Percentiles rank a stretch among this genome's conserved stretches.
Evolutionary conservation across 2,888 invertebrate genomes (phyloP).

Genomic region (Hypercompe scribonia): DNA sequence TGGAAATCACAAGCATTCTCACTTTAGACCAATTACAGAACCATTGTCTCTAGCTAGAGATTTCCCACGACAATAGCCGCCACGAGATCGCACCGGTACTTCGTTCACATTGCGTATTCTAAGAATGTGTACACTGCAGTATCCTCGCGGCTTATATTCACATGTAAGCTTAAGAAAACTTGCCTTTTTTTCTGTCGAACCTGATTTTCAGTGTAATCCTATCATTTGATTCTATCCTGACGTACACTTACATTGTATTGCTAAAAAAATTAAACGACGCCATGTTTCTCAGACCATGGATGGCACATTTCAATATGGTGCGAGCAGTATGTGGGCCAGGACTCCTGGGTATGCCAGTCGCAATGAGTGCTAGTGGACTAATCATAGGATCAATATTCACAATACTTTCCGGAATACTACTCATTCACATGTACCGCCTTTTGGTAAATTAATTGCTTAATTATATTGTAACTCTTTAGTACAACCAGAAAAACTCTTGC

Average conservation of each 20-base stretch:
- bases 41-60: not conserved
- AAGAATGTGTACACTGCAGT: no score
- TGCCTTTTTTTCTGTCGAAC: no score
- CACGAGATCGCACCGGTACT: no score
- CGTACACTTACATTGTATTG: not conserved
- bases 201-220: not conserved
- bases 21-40: not conserved
- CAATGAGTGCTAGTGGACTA: slow-evolving; percentile 68
- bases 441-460: slow-evolving; percentile 55
- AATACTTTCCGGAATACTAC: slow-evolving; percentile 55
- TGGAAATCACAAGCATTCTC: no score
- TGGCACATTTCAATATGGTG: slow-evolving; percentile 72
- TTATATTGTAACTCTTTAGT: not conserved
- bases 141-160: no score
- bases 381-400: slow-evolving; percentile 63
- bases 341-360: slow-evolving; percentile 68
- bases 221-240: not conserved
- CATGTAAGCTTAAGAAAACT: no score
- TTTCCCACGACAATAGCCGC: not conserved
- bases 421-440: slow-evolving; percentile 63
- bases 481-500: not conserved
- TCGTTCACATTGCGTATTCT: no score
- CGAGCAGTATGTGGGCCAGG: slow-evolving; percentile 67
- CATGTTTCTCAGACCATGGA: slow-evolving; percentile 58
- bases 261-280: not conserved